phyloP scores from a whole-genome alignment of 2,888 invertebrate genomes.

The Andrena praecox region DNA sequence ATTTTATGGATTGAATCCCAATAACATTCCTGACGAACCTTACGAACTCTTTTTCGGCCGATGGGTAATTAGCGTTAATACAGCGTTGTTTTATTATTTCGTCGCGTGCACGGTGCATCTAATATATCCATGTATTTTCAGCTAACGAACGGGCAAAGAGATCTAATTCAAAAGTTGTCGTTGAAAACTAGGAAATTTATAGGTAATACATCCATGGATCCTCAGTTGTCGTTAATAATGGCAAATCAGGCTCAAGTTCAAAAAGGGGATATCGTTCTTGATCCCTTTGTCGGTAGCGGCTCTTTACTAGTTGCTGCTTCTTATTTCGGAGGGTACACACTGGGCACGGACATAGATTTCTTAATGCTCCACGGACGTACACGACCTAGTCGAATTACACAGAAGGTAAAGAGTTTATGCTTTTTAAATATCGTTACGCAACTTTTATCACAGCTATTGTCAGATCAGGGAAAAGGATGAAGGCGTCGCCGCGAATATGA shows the following conservation, averaged over 20 bases:
- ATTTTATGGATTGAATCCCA: constrained; percentile 94
- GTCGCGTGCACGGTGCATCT: not conserved
- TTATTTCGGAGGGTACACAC: constrained; percentile 93
- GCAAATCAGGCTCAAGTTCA: constrained; percentile 95
- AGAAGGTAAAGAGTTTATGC: constrained; percentile 86
- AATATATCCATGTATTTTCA: constrained; percentile 81
- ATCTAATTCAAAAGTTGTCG: constrained; percentile 92
- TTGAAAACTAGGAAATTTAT: constrained; percentile 97
- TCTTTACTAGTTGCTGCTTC: constrained; percentile 95
- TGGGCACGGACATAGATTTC: constrained; percentile 97
- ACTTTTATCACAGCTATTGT: constrained; percentile 9
- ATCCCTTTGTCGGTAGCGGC: constrained; percentile 97
- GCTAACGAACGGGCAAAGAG: constrained; percentile 94
- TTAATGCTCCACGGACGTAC: constrained; percentile 96
- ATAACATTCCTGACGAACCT: constrained; percentile 90
- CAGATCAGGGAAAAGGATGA: constrained; percentile 92
- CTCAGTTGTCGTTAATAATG: constrained; percentile 97
- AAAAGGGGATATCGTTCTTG: constrained; percentile 91
- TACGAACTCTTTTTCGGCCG: constrained; percentile 93
- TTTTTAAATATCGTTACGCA: not conserved
- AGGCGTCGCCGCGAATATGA: constrained; percentile 94
- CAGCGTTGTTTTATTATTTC: not conserved
- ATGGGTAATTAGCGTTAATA: constrained; percentile 88
- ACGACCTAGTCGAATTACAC: constrained; percentile 91
- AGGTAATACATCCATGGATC: constrained; percentile 98